These are phyloP conservation scores for Pantelozetes paolii DNA, from an alignment of 2,888 invertebrate genomes.

Conservation along the genomic window DNA sequence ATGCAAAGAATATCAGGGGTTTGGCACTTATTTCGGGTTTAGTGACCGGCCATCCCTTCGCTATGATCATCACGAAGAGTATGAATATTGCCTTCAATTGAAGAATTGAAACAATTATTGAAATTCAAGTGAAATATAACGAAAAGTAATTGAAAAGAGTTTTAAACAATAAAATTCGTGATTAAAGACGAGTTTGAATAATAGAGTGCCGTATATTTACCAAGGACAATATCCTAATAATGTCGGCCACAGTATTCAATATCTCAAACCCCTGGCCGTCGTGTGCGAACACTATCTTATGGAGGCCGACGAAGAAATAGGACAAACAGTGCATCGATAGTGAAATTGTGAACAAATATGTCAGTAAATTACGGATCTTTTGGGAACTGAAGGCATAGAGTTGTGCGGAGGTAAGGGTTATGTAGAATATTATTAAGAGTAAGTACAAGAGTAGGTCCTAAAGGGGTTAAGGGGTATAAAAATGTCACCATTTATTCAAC, in stretches of 20 bases:
- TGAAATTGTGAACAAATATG: slow-evolving; percentile 81
- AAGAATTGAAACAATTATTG: slow-evolving; percentile 11
- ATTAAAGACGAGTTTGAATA: slow-evolving; percentile 24
- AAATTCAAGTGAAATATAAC: slow-evolving; percentile 5
- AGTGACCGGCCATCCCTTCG: slow-evolving; percentile 96
- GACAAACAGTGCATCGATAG: slow-evolving; percentile 78
- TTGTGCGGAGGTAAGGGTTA: slow-evolving; percentile 80
- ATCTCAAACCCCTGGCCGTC: slow-evolving; percentile 82
- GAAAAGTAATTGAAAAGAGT: neutral
- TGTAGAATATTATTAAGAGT: slow-evolving; percentile 65
- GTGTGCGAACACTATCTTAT: slow-evolving; percentile 81
- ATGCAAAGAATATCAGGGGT: slow-evolving; percentile 75
- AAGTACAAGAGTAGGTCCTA: slow-evolving; percentile 28
- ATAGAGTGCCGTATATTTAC: too few species aligned
- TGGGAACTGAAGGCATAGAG: slow-evolving; percentile 83
- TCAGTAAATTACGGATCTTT: slow-evolving; percentile 68
- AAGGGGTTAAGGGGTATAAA: neutral
- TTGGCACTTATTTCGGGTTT: slow-evolving; percentile 82
- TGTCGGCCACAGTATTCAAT: slow-evolving; percentile 80
- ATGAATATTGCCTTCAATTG: slow-evolving; percentile 63
- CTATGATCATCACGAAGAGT: slow-evolving; percentile 80
- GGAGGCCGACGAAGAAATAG: slow-evolving; percentile 77
- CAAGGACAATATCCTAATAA: slow-evolving; percentile 84
- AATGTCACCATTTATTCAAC: neutral
- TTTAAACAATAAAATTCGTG: slow-evolving; percentile 34